A percentile compares a stretch with the other conserved stretches of the same genome.
These are phyloP conservation scores for Malthinus flaveolus DNA, from an alignment of 2,888 invertebrate genomes.

Conservation along the genomic window DNA sequence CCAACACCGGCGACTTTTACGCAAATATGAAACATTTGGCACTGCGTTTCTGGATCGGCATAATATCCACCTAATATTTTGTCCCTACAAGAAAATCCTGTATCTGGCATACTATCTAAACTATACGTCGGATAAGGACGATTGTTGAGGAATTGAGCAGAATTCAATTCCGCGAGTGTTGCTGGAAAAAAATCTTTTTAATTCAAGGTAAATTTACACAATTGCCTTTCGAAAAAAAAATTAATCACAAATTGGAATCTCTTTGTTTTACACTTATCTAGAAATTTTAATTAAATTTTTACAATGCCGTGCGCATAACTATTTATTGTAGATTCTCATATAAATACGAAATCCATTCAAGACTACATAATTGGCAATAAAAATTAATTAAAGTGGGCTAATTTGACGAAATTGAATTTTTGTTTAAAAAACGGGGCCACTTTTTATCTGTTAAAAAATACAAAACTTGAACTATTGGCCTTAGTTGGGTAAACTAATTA, in stretches of 20 bases:
- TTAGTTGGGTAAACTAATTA: too few species aligned
- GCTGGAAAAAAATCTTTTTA: slow-evolving; percentile 38
- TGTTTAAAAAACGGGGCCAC: too few species aligned
- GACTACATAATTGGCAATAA: too few species aligned
- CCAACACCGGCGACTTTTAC: slow-evolving; percentile 81
- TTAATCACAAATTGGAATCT: slow-evolving; percentile 14
- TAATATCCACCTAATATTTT: slow-evolving; percentile 88
- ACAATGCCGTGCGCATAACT: neutral
- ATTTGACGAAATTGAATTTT: too few species aligned
- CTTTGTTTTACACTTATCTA: slow-evolving; percentile 14
- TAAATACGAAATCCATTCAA: neutral
- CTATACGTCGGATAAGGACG: slow-evolving; percentile 60
- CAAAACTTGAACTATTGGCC: too few species aligned
- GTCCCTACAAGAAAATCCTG: slow-evolving; percentile 78
- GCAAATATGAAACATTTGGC: slow-evolving; percentile 89
- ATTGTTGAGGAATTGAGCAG: slow-evolving; percentile 51
- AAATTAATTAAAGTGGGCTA: too few species aligned
- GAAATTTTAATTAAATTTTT: neutral
- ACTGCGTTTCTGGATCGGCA: slow-evolving; percentile 83
- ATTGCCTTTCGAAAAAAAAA: slow-evolving; percentile 14
- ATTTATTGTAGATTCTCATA: neutral
- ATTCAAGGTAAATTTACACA: slow-evolving; percentile 20
- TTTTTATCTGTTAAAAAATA: too few species aligned
- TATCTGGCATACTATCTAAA: slow-evolving; percentile 62
- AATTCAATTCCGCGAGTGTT: slow-evolving; percentile 43